These are phyloP conservation scores for Chiroxiphia lanceolata DNA, from an alignment of 2,797 vertebrate species.

Conservation along the genomic window DNA sequence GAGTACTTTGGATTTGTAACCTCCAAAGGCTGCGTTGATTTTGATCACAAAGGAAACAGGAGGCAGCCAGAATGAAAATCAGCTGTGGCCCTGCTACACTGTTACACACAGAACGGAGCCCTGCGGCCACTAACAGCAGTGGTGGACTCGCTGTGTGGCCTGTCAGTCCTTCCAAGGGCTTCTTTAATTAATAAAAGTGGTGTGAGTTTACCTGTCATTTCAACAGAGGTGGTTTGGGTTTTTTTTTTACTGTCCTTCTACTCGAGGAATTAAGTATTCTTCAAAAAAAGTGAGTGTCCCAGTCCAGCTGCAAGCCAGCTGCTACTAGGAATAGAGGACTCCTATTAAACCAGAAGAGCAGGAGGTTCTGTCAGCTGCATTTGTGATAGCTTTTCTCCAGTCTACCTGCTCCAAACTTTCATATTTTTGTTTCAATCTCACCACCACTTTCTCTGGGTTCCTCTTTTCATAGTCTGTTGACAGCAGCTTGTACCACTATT, in stretches of 20 bases:
- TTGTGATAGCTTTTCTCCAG: background rate
- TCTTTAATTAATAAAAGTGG: background rate
- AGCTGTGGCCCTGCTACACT: background rate
- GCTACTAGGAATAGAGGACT: background rate
- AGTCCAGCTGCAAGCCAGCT: background rate
- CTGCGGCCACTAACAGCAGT: background rate
- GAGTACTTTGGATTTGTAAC: background rate
- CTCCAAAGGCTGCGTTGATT: accelerated
- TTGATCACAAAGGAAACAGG: background rate
- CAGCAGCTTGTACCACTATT: background rate
- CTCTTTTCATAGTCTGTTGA: background rate
- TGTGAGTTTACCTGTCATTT: background rate
- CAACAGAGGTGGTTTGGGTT: background rate
- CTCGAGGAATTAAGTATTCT: background rate
- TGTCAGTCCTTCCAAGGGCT: background rate
- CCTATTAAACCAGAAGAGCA: background rate
- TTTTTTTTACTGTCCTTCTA: background rate
- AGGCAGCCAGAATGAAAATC: background rate
- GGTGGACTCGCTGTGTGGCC: background rate
- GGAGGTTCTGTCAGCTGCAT: background rate
- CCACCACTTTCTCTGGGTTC: background rate
- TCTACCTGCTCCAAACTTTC: background rate
- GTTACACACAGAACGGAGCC: accelerated
- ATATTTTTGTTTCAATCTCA: background rate
- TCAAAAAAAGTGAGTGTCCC: background rate